Conservation (phyloP, 2,797 vertebrate genomes). For the Channa striata region DNA sequence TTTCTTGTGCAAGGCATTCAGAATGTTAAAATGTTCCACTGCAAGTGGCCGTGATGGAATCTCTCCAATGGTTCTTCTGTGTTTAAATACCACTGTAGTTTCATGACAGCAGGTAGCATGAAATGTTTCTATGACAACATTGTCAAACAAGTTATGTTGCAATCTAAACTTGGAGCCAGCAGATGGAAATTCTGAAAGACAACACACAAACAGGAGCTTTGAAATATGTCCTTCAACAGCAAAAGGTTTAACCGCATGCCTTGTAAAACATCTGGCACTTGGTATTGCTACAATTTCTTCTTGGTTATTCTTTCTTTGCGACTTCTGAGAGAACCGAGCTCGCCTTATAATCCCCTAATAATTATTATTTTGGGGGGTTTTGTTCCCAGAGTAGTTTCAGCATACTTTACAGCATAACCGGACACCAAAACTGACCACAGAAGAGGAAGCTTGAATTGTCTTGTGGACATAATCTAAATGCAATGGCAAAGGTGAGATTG, state of each 20-base stretch:
- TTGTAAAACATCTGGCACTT: not conserved
- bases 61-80: conserved; percentile 14
- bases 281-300: not conserved
- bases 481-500: conserved; percentile 12
- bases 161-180: not conserved
- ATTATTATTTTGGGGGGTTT: too few relatives aligned
- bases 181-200: conserved; percentile 12
- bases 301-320: too few relatives aligned
- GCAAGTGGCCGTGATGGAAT: conserved; percentile 13
- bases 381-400: conserved; percentile 18
- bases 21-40: not conserved
- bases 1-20: conserved; percentile 9
- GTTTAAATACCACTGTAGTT: conserved; percentile 4
- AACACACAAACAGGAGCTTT: not conserved
- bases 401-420: conserved; percentile 36
- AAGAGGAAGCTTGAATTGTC: conserved; percentile 22
- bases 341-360: too few relatives aligned
- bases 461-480: conserved; percentile 20
- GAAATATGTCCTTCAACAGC: not conserved
- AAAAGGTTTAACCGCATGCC: not conserved
- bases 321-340: not conserved
- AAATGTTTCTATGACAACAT: conserved; percentile 16
- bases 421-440: conserved; percentile 30
- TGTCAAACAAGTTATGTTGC: conserved; percentile 9
- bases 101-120: not conserved